A percentile compares a stretch with the other conserved stretches of the same genome.
Evolutionary conservation across 2,888 invertebrate species (phyloP).

Genomic region (Leptopterna dolabrata): DNA sequence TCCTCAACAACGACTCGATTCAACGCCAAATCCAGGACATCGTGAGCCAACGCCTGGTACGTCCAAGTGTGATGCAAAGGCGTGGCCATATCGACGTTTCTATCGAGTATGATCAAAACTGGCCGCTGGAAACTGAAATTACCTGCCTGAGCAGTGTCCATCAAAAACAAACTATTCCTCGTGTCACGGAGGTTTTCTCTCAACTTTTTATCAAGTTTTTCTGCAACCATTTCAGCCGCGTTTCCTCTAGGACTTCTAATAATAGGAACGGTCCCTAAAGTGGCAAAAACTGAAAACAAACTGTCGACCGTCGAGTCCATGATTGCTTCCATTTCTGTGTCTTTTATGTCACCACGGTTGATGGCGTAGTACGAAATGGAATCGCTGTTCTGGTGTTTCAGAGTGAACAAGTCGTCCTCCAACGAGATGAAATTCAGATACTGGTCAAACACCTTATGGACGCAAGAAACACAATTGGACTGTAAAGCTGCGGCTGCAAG

Average conservation of each 20-base stretch:
- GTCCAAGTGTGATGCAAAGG: slow-evolving; percentile 99
- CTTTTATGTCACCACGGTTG: slow-evolving; percentile 92
- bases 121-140: slow-evolving; percentile 91
- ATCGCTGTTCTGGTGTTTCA: slow-evolving; percentile 93
- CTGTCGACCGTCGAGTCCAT: slow-evolving; percentile 96
- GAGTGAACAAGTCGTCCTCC: slow-evolving; percentile 96
- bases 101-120: slow-evolving; percentile 89
- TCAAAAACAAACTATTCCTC: slow-evolving; percentile 93
- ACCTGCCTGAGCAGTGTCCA: slow-evolving; percentile 80
- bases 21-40: slow-evolving; percentile 90
- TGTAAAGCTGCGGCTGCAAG: slow-evolving; percentile 92
- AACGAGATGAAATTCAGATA: slow-evolving; percentile 98
- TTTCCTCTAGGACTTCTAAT: slow-evolving; percentile 93
- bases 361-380: slow-evolving; percentile 94
- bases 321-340: slow-evolving; percentile 93
- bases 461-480: slow-evolving; percentile 88
- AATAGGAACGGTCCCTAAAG: slow-evolving; percentile 91
- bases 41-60: slow-evolving; percentile 97
- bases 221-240: slow-evolving; percentile 98
- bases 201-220: slow-evolving; percentile 95
- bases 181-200: slow-evolving; percentile 97
- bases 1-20: slow-evolving; percentile 83
- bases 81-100: slow-evolving; percentile 96
- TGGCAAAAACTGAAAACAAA: slow-evolving; percentile 97
- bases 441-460: slow-evolving; percentile 97